phyloP scores from a whole-genome alignment of 2,113 vertebrate species.

The Ascaphus truei region DNA sequence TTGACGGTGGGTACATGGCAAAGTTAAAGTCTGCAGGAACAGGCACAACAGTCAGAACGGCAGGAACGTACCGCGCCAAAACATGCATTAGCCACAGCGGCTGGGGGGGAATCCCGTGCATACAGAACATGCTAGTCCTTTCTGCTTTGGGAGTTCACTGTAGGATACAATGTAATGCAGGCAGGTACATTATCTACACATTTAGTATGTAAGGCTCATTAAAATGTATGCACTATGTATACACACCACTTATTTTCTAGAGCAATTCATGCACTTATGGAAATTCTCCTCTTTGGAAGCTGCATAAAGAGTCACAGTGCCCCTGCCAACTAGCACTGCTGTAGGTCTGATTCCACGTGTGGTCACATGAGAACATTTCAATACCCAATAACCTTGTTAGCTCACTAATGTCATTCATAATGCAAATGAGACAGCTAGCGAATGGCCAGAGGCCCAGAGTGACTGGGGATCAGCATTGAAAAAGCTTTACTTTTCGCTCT shows the following conservation, averaged over 20 bases:
- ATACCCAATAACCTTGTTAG: constrained; percentile 88
- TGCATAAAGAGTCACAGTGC: constrained; percentile 81
- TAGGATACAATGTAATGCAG: no score
- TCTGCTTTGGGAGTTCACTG: no score
- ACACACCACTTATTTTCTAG: no score
- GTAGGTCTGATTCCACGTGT: constrained; percentile 89
- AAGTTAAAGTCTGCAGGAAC: constrained; percentile 83
- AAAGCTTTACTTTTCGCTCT: constrained; percentile 51
- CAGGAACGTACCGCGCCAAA: neutral
- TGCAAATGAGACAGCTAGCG: constrained; percentile 81
- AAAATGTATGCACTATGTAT: no score
- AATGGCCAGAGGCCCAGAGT: constrained; percentile 71
- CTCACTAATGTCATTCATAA: constrained; percentile 84
- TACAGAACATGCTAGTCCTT: constrained; percentile 20
- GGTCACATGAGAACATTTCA: constrained; percentile 79
- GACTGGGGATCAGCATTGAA: constrained; percentile 59
- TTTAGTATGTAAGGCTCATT: no score
- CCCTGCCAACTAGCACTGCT: constrained; percentile 79
- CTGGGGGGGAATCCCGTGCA: neutral
- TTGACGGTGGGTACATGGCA: constrained; percentile 91
- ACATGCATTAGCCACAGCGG: accelerated
- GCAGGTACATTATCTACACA: no score
- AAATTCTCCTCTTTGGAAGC: constrained; percentile 68
- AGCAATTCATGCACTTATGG: constrained; percentile 63
- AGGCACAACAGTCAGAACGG: neutral